A percentile compares a stretch with the other conserved stretches of the same genome.
Conservation (phyloP, 2,113 vertebrate genomes). For the cattle (Bos taurus) region ARS-UCD2.0 NC_037357.1:81745001-81745500, state of each 20-base stretch:
- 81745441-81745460: slow-evolving; percentile 89
- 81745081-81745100: neutral
- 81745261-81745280: neutral
- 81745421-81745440: slow-evolving; percentile 91
- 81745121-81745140: neutral
- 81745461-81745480: slow-evolving; percentile 86
- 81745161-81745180: neutral
- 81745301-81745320: slow-evolving; percentile 85
- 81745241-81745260: neutral
- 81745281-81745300: neutral
- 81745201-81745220: neutral
- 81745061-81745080: neutral
- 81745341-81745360: slow-evolving; percentile 91
- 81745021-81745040: slow-evolving; percentile 81
- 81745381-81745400: slow-evolving; percentile 90
- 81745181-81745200: neutral
- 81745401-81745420: slow-evolving; percentile 89
- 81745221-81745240: neutral
- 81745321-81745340: slow-evolving; percentile 88
- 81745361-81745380: slow-evolving; percentile 89
- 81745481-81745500: slow-evolving; percentile 85
- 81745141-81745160: neutral
- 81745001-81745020: slow-evolving; percentile 80
- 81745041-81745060: fast-evolving
- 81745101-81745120: neutral